phyloP scores from a whole-genome alignment of 2,888 invertebrate species.

The Caenorhabditis sulstoni region DNA sequence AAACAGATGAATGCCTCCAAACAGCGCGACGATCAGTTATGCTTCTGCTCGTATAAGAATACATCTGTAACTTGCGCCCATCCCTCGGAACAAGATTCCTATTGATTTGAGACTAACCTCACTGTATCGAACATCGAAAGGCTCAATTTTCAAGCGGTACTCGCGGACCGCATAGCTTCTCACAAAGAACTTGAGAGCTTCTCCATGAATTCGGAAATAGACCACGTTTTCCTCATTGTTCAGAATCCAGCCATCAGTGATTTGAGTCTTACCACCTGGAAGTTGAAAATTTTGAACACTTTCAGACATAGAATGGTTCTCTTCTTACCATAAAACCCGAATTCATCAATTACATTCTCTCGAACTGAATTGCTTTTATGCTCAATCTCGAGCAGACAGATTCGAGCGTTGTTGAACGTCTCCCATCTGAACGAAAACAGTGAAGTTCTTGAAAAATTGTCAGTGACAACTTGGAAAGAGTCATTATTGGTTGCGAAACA shows the following conservation, averaged over 20 bases:
- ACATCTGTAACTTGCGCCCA: slow-evolving; percentile 40
- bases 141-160: slow-evolving; percentile 69
- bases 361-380: slow-evolving; percentile 36
- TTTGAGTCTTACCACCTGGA: slow-evolving; percentile 64
- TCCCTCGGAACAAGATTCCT: neutral
- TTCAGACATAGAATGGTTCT: neutral
- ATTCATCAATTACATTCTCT: slow-evolving; percentile 56
- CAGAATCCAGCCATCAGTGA: slow-evolving; percentile 69
- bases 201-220: slow-evolving; percentile 71
- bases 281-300: neutral
- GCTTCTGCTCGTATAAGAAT: slow-evolving; percentile 42
- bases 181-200: slow-evolving; percentile 69
- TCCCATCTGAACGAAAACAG: slow-evolving; percentile 59
- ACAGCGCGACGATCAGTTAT: slow-evolving; percentile 46
- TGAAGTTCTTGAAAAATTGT: neutral
- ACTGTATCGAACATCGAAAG: slow-evolving; percentile 72
- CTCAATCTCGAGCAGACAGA: slow-evolving; percentile 53
- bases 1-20: slow-evolving; percentile 60
- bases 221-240: slow-evolving; percentile 65
- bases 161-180: slow-evolving; percentile 48
- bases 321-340: slow-evolving; percentile 63
- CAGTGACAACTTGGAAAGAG: slow-evolving; percentile 47
- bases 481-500: slow-evolving; percentile 34
- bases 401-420: slow-evolving; percentile 51
- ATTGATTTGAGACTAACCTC: slow-evolving; percentile 56